phyloP scores from a whole-genome alignment of 2,113 vertebrate species.

The Thamnaconus septentrionalis region DNA sequence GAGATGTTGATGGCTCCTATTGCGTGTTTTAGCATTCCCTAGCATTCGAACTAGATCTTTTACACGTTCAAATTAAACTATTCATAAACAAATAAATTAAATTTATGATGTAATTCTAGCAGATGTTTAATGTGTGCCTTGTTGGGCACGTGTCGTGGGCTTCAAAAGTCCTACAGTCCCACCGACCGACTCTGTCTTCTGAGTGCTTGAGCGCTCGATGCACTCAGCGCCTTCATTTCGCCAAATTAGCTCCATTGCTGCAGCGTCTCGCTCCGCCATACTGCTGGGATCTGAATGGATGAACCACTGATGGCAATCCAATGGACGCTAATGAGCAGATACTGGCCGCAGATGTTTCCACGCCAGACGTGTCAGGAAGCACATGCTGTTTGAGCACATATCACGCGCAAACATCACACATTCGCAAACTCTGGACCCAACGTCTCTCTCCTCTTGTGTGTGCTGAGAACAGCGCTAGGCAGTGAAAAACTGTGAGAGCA shows the following conservation, averaged over 20 bases:
- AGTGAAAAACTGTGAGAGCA: too few species aligned
- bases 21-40: too few species aligned
- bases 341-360: constrained; percentile 6
- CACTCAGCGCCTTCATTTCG: constrained; percentile 18
- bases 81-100: neutral
- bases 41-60: too few species aligned
- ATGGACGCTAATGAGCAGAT: constrained; percentile 17
- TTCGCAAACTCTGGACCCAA: neutral
- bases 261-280: constrained; percentile 12
- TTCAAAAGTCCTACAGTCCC: neutral
- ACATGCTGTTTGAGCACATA: constrained; percentile 13
- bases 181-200: too few species aligned
- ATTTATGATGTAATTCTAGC: neutral
- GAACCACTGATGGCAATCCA: constrained; percentile 27
- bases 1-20: too few species aligned
- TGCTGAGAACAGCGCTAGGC: too few species aligned
- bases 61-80: neutral
- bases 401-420: constrained; percentile 5
- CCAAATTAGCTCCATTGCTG: constrained; percentile 29
- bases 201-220: constrained; percentile 23
- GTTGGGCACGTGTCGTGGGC: neutral
- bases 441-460: neutral
- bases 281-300: constrained; percentile 26
- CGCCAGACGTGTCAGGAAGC: constrained; percentile 4
- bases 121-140: neutral